These are phyloP conservation scores for Nannospalax galili DNA, from an alignment of 2,113 vertebrate genomes.

Conservation along the genomic window DNA sequence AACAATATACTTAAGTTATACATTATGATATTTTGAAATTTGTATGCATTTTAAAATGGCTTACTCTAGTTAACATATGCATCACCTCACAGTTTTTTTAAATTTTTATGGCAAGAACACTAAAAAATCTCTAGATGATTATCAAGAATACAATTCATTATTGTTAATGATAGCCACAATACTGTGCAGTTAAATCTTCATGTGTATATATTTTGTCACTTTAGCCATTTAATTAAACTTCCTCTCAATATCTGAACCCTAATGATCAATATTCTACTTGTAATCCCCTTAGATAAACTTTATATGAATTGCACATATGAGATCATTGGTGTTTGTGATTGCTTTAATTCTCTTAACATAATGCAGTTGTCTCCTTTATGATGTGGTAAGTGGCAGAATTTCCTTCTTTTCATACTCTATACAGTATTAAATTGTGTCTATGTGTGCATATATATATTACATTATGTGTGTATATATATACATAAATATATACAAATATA, in stretches of 20 bases:
- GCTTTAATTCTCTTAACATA: not conserved
- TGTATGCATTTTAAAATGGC: not conserved
- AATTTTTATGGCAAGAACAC: not conserved
- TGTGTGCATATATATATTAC: not conserved
- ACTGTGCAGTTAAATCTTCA: not conserved
- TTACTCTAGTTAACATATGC: not conserved
- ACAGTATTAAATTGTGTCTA: not conserved
- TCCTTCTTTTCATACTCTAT: not conserved
- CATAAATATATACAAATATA: not conserved
- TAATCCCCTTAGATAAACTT: not conserved
- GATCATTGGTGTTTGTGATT: not conserved
- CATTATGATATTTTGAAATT: not conserved
- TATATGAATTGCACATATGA: not conserved
- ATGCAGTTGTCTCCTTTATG: not conserved
- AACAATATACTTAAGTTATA: not conserved
- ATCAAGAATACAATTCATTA: not conserved
- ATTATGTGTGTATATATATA: not conserved
- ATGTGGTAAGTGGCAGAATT: not conserved
- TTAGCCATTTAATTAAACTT: not conserved
- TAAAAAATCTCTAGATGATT: not conserved
- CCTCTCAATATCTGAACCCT: fast-evolving
- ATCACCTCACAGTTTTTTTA: fast-evolving
- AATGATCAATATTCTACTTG: not conserved
- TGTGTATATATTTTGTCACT: not conserved
- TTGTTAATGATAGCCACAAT: not conserved